Conservation (phyloP, 1,140 invertebrate species). For the Cylas formicarius region DNA sequence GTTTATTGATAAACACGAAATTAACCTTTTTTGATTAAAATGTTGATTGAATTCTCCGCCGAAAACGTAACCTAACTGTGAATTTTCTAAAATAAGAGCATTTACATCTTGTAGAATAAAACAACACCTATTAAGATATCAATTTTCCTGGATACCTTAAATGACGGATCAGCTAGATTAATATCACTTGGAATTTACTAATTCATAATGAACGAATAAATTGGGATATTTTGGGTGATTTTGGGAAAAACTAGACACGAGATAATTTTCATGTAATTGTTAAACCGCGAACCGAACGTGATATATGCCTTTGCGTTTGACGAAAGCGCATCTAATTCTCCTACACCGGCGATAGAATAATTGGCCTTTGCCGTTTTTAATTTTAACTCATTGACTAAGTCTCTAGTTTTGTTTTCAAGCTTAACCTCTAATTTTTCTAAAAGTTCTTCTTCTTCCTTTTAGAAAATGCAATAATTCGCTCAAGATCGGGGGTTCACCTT, state of each 20-base stretch:
- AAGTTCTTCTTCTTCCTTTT: conserved; percentile 6
- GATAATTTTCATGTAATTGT: not conserved
- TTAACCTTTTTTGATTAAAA: not conserved
- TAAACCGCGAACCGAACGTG: not conserved
- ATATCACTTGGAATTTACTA: not conserved
- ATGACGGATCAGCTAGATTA: conserved; percentile 21
- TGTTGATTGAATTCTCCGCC: not conserved
- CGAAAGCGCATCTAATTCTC: not conserved
- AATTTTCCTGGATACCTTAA: conserved; percentile 7
- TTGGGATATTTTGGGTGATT: conserved; percentile 3
- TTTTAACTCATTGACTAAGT: not conserved
- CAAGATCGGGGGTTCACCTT: not conserved
- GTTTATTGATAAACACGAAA: not conserved
- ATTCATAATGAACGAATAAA: not conserved
- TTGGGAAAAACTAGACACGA: not conserved
- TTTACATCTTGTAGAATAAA: conserved; percentile 10
- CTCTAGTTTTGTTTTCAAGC: not conserved
- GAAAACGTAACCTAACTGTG: conserved; percentile 16
- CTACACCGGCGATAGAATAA: not conserved
- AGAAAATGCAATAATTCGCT: not conserved
- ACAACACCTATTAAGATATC: conserved; percentile 12
- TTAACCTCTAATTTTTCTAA: conserved; percentile 6
- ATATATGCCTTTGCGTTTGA: not conserved
- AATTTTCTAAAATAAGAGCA: conserved; percentile 13
- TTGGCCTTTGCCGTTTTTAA: not conserved